These are phyloP conservation scores for Leptodactylus fuscus DNA, from an alignment of 2,113 vertebrate genomes.

Conservation along the genomic window DNA sequence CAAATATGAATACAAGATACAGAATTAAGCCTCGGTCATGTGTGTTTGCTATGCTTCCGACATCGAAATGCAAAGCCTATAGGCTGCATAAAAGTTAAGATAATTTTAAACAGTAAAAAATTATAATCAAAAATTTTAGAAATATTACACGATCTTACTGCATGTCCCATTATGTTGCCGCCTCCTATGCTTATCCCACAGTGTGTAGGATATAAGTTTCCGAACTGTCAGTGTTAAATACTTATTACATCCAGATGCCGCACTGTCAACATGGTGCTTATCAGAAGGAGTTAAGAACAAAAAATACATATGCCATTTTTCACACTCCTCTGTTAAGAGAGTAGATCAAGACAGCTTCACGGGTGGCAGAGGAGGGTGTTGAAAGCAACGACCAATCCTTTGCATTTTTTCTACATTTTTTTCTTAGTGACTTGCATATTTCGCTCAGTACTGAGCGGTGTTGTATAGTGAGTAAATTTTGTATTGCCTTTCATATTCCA, in stretches of 20 bases:
- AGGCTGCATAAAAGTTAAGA: too few species aligned
- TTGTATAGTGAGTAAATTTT: not conserved
- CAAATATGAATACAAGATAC: too few species aligned
- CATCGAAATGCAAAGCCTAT: too few species aligned
- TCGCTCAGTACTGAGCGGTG: not conserved
- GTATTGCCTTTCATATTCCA: not conserved
- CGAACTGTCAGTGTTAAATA: not conserved
- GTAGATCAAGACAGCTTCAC: constrained; percentile 66
- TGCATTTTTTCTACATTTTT: not conserved
- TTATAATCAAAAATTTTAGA: too few species aligned
- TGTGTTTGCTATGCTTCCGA: too few species aligned
- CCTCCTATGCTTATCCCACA: not conserved
- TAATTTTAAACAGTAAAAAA: too few species aligned
- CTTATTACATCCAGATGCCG: constrained; percentile 9
- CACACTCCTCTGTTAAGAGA: constrained; percentile 41
- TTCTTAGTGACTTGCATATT: not conserved
- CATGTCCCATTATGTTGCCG: not conserved
- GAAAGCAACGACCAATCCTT: constrained; percentile 23
- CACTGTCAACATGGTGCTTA: constrained; percentile 12
- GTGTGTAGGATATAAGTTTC: not conserved
- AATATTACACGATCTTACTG: not conserved
- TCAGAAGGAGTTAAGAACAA: constrained; percentile 7
- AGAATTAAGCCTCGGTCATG: too few species aligned
- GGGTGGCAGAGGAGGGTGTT: constrained; percentile 57
- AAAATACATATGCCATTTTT: constrained; percentile 46